phyloP scores from a whole-genome alignment of 2,797 vertebrate species.

The Cryptoblepharus egeriae region DNA sequence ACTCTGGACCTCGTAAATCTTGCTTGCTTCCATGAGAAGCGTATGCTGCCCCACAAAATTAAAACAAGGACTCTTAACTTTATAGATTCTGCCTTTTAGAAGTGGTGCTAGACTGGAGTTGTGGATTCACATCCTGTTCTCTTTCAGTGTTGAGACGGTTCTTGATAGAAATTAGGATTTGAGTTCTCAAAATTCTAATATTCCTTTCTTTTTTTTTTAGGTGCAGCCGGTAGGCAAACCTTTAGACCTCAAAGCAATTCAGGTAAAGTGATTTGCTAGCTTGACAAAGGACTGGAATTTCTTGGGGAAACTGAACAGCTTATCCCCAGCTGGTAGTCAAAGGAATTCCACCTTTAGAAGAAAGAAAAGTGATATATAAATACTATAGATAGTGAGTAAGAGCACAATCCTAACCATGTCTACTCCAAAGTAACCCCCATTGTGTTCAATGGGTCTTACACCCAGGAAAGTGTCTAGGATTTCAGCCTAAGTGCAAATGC shows the following conservation, averaged over 20 bases:
- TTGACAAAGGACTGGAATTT: background rate
- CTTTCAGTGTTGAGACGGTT: background rate
- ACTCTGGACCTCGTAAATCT: background rate
- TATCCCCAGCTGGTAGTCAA: too few relatives aligned
- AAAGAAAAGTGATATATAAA: too few relatives aligned
- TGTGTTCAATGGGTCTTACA: too few relatives aligned
- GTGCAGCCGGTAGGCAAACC: slow-evolving; percentile 77
- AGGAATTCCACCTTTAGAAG: background rate
- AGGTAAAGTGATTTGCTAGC: slow-evolving; percentile 81
- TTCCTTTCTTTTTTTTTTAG: slow-evolving; percentile 62
- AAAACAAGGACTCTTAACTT: background rate
- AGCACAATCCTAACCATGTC: too few relatives aligned
- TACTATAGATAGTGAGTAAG: too few relatives aligned
- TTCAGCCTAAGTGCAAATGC: too few relatives aligned
- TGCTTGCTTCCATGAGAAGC: background rate
- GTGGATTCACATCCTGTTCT: too few relatives aligned
- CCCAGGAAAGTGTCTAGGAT: too few relatives aligned
- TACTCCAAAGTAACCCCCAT: too few relatives aligned
- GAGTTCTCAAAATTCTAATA: background rate
- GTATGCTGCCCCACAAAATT: background rate
- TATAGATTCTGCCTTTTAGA: background rate
- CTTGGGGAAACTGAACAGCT: background rate
- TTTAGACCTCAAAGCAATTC: slow-evolving; percentile 83
- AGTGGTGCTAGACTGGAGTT: too few relatives aligned
- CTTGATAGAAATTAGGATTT: too few relatives aligned